These are phyloP conservation scores for Mesocricetus auratus DNA, from an alignment of 2,113 vertebrate genomes.

Conservation along the genomic window DNA sequence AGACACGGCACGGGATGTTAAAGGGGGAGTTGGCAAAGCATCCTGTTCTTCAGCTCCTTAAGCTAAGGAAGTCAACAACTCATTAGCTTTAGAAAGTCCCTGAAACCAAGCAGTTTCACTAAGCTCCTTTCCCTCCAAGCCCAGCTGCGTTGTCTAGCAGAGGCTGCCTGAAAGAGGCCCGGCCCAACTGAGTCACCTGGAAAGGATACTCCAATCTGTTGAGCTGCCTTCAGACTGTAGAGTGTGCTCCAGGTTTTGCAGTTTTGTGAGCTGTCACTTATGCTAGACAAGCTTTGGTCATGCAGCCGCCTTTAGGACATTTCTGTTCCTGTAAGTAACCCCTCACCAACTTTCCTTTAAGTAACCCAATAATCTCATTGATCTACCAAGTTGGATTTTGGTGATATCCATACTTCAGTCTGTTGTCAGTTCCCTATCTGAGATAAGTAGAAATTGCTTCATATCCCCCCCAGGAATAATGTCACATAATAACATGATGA, in stretches of 20 bases:
- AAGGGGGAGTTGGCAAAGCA: not conserved
- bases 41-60: not conserved
- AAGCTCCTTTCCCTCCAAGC: not conserved
- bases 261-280: not conserved
- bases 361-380: not conserved
- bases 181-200: not conserved
- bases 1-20: not conserved
- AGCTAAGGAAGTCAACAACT: not conserved
- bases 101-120: not conserved
- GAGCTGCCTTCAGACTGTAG: not conserved
- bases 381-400: not conserved
- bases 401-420: not conserved
- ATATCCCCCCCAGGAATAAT: not conserved
- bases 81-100: not conserved
- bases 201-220: not conserved
- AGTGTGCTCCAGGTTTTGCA: not conserved
- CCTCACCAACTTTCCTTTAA: not conserved
- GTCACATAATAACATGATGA: not conserved
- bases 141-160: not conserved
- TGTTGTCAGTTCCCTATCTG: not conserved
- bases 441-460: not conserved
- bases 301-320: not conserved
- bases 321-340: not conserved
- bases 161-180: not conserved
- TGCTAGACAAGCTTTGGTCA: not conserved